Conservation (phyloP, 2,113 vertebrate species). For the Dermatemys mawii region DNA sequence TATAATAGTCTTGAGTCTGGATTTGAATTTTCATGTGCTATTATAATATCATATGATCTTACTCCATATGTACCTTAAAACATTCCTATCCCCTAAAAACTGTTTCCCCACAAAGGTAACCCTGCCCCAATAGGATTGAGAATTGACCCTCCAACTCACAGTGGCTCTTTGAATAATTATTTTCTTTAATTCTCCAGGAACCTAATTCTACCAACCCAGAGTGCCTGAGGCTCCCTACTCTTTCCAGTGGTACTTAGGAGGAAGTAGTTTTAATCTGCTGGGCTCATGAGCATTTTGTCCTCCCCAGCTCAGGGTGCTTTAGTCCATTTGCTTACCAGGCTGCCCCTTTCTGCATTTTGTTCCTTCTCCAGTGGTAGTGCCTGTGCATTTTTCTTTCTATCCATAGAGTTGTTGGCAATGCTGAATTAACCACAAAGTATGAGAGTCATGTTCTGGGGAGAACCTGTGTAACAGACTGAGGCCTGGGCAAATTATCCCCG, state of each 20-base stretch:
- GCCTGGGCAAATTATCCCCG: neutral
- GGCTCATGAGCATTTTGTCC: rapidly evolving
- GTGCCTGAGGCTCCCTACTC: neutral
- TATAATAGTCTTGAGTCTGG: neutral
- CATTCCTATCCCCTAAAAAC: rapidly evolving
- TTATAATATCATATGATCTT: neutral
- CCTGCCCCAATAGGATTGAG: rapidly evolving
- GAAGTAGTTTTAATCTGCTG: neutral
- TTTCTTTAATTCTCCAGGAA: neutral
- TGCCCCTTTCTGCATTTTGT: constrained; percentile 39
- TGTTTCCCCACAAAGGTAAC: rapidly evolving
- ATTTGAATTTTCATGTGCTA: neutral
- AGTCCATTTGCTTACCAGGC: constrained; percentile 31
- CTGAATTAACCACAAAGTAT: constrained; percentile 49
- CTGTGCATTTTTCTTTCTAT: constrained; percentile 20
- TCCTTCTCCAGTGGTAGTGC: constrained; percentile 45
- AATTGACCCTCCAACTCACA: neutral
- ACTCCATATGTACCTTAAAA: rapidly evolving
- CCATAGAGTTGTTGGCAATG: constrained; percentile 62
- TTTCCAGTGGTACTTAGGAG: neutral
- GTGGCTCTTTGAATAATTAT: neutral
- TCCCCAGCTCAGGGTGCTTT: neutral
- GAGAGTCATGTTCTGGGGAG: constrained; percentile 39
- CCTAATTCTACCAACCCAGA: neutral
- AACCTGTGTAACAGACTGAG: neutral